These are phyloP conservation scores for Ceratosolen solmsi DNA, from an alignment of 1,140 invertebrate species.

Conservation along the genomic window DNA sequence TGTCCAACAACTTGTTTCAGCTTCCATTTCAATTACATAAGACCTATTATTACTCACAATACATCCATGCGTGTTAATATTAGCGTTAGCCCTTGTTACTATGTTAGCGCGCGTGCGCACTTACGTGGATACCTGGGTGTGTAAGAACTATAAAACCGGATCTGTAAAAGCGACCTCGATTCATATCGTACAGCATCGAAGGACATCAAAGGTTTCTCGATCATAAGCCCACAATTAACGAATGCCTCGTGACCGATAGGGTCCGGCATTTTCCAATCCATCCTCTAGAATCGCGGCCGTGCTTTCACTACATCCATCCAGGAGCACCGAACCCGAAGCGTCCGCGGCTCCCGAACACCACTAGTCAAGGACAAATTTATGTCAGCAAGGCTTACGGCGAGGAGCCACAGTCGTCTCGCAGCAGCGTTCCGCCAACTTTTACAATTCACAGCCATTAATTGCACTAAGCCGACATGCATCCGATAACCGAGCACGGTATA, in stretches of 20 bases:
- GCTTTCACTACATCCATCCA: not conserved
- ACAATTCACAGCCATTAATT: conserved; percentile 40
- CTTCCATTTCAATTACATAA: not conserved
- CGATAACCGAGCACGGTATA: conserved; percentile 43
- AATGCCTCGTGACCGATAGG: not conserved
- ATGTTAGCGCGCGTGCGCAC: not conserved
- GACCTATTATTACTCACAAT: conserved; percentile 13
- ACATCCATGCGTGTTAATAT: not conserved
- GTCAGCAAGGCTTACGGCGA: not conserved
- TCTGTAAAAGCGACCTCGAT: conserved; percentile 6
- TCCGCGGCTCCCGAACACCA: not conserved
- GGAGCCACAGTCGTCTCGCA: too few species aligned
- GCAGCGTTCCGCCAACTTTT: too few species aligned
- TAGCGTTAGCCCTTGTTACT: too few species aligned
- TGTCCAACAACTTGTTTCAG: not conserved
- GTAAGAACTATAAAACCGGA: not conserved
- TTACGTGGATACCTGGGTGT: not conserved
- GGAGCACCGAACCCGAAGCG: not conserved
- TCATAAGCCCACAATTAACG: conserved; percentile 16
- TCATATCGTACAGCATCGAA: not conserved
- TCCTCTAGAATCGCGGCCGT: not conserved
- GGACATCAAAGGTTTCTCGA: conserved; percentile 3
- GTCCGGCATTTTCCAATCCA: not conserved
- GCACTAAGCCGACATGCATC: not conserved
- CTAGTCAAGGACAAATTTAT: not conserved